Base-by-base conservation (phyloP, 2,797 vertebrate species). In the Pseudotriccus pelzelni region DNA sequence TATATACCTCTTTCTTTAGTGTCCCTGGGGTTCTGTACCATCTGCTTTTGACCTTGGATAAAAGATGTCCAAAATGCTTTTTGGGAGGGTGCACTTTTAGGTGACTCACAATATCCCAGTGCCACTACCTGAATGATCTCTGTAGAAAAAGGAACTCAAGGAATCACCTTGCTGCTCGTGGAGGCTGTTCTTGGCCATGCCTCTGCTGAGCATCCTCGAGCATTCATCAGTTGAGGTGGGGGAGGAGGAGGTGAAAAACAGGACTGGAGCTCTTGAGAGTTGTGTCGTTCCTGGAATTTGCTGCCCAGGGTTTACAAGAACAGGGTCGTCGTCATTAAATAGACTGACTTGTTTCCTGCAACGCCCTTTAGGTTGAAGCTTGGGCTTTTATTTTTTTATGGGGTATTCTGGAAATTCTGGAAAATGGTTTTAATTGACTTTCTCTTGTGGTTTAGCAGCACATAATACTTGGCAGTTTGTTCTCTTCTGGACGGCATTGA, bases 391-490 rank as follows among this genome's bases (percentile, higher is more conserved):
- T 75, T 76, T 91, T 86, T 91, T 77, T 60, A 69, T 87, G 43
- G 68, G 56, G 55, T 74, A 52, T 86, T 95, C 62, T 96, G 80
- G 77, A 94, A 93, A 81, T 86, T 93, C 73, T 95, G 73, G 84
- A 90, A 94, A 94, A 90, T 94, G 62, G 27, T 90, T 94, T 84
- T 96, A 96, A 96, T 93, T 96, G 85, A 62, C 85, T 88, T 80
- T 96, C 74, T 79, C 44, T 84, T 93, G 92, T 89, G 93, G 93
- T 77, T 96, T 89, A 81, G 87, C 27, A 14, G 73, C 37, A 17
- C 72, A 39, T 86, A 91, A 81, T 69, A 76, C 53, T 96, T 96
- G 84, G 93, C 92, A 92, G 69, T 60, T 91, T 9, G 5, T 93
- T 89, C 59, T 83, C 43, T 85, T 93, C 78, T 91, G 72, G 95